A percentile compares a stretch with the other conserved stretches of the same genome.
Evolutionary conservation across 2,797 vertebrate species (phyloP).

Genomic region (Platyrinchus mystaceus): DNA sequence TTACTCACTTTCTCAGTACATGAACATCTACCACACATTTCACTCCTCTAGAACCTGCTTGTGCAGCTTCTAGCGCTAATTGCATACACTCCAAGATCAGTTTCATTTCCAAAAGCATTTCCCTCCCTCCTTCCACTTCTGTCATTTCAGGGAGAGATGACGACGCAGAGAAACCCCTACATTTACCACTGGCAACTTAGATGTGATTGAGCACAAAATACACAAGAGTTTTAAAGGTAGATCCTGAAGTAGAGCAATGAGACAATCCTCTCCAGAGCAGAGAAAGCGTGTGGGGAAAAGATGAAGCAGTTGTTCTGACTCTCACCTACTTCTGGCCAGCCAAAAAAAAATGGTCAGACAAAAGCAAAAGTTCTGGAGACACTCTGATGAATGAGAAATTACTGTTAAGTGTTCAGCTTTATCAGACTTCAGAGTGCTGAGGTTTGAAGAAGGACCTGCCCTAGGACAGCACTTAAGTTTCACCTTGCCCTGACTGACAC

Average conservation of each 20-base stretch:
- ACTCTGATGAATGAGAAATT: not conserved
- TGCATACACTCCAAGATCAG: not conserved
- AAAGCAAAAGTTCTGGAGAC: not conserved
- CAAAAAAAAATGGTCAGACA: not conserved
- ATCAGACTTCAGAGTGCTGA: not conserved
- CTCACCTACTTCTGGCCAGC: not conserved
- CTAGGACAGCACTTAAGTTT: not conserved
- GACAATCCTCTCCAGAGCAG: not conserved
- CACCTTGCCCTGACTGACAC: not conserved
- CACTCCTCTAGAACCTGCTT: not conserved
- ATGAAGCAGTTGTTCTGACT: slow-evolving; percentile 2
- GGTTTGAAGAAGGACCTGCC: not conserved
- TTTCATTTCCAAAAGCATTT: slow-evolving; percentile 12
- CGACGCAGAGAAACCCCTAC: not conserved
- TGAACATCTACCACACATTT: not conserved
- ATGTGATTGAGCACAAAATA: not conserved
- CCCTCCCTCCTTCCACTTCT: slow-evolving; percentile 8
- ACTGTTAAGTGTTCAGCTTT: not conserved
- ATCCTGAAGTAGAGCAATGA: not conserved
- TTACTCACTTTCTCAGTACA: not conserved
- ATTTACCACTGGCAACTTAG: not conserved
- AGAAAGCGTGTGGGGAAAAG: not conserved
- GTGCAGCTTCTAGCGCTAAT: not conserved
- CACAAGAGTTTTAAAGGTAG: not conserved
- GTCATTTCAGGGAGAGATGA: not conserved